A percentile compares a stretch with the other conserved stretches of the same genome.
Conservation (phyloP, 2,797 vertebrate genomes). For the Capromys pilorides region DNA sequence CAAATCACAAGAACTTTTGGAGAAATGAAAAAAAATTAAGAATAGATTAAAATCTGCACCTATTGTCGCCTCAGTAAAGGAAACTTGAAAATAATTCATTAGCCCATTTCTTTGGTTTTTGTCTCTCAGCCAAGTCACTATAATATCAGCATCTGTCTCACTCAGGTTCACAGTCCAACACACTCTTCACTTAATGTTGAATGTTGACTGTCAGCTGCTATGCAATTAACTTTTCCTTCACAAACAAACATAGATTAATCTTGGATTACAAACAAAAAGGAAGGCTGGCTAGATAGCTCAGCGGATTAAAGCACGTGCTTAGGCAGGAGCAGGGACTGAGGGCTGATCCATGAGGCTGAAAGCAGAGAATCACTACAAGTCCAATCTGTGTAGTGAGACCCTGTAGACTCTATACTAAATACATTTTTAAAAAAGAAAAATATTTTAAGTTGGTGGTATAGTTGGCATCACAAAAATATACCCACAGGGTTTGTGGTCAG, state of each 20-base stretch:
- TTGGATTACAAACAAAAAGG: constrained; percentile 3
- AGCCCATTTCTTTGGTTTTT: neutral
- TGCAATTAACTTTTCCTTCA: neutral
- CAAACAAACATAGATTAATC: neutral
- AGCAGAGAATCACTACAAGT: no score
- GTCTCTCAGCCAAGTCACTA: neutral
- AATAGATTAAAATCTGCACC: neutral
- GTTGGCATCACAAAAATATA: neutral
- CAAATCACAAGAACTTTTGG: neutral
- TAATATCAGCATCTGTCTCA: neutral
- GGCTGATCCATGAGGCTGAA: no score
- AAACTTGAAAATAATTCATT: constrained; percentile 24
- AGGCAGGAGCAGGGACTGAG: no score
- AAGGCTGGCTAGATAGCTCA: no score
- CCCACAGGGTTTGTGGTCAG: neutral
- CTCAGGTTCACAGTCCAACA: neutral
- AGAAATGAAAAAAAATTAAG: neutral
- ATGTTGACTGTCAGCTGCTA: neutral
- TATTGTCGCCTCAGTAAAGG: neutral
- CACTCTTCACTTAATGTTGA: neutral
- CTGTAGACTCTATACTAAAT: no score
- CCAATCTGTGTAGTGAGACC: no score
- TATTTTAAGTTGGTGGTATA: neutral
- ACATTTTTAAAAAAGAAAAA: neutral
- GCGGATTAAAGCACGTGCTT: no score